Evolutionary conservation across 2,113 vertebrate genomes (phyloP).

Genomic region (Myotis davidii): DNA sequence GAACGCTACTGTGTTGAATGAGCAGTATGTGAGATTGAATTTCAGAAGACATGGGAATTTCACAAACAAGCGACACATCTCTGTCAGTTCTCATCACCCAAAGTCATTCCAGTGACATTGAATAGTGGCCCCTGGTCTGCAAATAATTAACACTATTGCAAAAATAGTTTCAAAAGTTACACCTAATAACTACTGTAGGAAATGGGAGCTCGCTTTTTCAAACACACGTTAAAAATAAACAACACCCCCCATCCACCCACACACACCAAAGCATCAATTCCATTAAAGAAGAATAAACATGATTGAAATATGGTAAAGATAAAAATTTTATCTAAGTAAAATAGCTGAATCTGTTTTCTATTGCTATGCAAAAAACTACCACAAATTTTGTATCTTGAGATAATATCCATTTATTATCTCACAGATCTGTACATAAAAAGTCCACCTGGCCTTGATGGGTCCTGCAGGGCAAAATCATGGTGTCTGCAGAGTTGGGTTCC

Average conservation of each 20-base stretch:
- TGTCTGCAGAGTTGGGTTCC: neutral
- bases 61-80: neutral
- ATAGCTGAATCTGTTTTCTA: neutral
- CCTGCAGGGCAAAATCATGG: neutral
- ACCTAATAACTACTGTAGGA: neutral
- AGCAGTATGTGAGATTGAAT: neutral
- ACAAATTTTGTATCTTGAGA: neutral
- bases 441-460: neutral
- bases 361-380: neutral
- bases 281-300: neutral
- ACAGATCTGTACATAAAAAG: neutral
- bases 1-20: neutral
- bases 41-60: neutral
- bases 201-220: neutral
- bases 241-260: no score
- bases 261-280: neutral
- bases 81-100: neutral
- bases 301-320: neutral
- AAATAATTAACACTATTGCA: conserved; percentile 3
- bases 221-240: neutral
- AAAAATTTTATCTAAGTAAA: neutral
- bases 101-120: neutral
- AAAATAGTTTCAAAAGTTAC: neutral
- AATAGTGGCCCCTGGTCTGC: neutral
- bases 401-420: neutral